These are phyloP conservation scores for Merodon equestris DNA, from an alignment of 2,888 invertebrate genomes.

Conservation along the genomic window DNA sequence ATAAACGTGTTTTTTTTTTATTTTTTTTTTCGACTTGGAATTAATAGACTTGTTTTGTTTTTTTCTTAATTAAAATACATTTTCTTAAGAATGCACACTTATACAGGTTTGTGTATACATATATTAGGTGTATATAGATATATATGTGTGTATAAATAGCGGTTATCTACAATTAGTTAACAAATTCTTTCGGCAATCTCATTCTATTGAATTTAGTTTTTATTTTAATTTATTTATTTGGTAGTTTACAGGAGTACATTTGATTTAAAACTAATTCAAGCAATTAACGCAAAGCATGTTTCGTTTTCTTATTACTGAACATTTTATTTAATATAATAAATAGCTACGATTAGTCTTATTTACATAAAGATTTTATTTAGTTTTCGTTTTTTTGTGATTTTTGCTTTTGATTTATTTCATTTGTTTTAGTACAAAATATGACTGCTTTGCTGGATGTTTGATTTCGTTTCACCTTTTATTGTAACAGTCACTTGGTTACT, in stretches of 20 bases:
- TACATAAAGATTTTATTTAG: too few species aligned
- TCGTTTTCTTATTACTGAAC: too few species aligned
- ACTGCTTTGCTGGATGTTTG: too few species aligned
- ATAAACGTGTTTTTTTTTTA: too few species aligned
- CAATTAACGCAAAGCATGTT: constrained; percentile 50
- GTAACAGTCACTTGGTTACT: too few species aligned
- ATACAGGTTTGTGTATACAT: constrained; percentile 38
- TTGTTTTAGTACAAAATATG: constrained; percentile 50
- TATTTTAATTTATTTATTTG: constrained; percentile 34
- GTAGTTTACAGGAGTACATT: constrained; percentile 44
- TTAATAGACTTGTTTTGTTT: constrained; percentile 1
- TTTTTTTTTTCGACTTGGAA: constrained; percentile 24
- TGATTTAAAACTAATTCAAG: constrained; percentile 58
- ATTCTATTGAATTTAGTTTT: constrained; percentile 31
- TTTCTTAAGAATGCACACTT: constrained; percentile 40
- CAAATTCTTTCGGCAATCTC: constrained; percentile 60
- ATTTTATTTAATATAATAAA: constrained; percentile 49
- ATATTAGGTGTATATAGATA: too few species aligned
- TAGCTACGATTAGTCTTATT: constrained; percentile 51
- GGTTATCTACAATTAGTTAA: constrained; percentile 69
- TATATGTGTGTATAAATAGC: constrained; percentile 61
- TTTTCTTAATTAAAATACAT: constrained; percentile 58
- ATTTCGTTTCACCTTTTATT: too few species aligned
- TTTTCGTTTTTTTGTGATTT: background rate
- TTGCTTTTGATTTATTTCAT: constrained; percentile 15